A percentile compares a stretch with the other conserved stretches of the same genome.
These are phyloP conservation scores for Caenorhabditis uteleia DNA, from an alignment of 2,888 invertebrate genomes.

Conservation along the genomic window DNA sequence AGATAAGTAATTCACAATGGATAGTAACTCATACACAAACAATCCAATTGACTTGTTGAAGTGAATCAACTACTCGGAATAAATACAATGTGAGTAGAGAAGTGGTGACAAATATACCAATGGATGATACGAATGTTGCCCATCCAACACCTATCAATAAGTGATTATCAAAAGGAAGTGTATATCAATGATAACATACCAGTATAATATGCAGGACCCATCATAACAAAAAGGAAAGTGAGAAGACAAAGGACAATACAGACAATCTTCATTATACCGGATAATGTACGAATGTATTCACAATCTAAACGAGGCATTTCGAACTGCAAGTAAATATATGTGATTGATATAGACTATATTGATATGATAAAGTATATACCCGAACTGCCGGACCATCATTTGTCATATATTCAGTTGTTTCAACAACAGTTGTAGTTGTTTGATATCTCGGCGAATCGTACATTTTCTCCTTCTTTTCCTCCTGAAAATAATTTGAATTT, in stretches of 20 bases:
- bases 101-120: slow-evolving; percentile 84
- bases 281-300: slow-evolving; percentile 78
- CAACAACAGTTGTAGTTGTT: slow-evolving; percentile 56
- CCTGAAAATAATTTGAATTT: slow-evolving; percentile 13
- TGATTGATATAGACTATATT: background rate
- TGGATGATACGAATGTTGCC: slow-evolving; percentile 76
- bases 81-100: slow-evolving; percentile 82
- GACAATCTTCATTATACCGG: slow-evolving; percentile 80
- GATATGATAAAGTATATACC: slow-evolving; percentile 13
- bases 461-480: slow-evolving; percentile 24
- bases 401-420: slow-evolving; percentile 51
- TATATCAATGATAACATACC: slow-evolving; percentile 20
- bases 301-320: slow-evolving; percentile 76
- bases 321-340: slow-evolving; percentile 29
- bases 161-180: slow-evolving; percentile 2
- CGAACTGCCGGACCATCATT: slow-evolving; percentile 51
- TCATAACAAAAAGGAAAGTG: slow-evolving; percentile 82
- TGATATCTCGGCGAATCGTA: slow-evolving; percentile 46
- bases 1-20: background rate
- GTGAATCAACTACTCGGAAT: slow-evolving; percentile 85
- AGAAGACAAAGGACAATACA: slow-evolving; percentile 77
- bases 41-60: slow-evolving; percentile 85
- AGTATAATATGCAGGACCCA: slow-evolving; percentile 72
- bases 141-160: slow-evolving; percentile 75
- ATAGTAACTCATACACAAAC: slow-evolving; percentile 76